Base-by-base conservation (phyloP, 2,113 vertebrate genomes). In the Ailuropoda melanoleuca region DNA sequence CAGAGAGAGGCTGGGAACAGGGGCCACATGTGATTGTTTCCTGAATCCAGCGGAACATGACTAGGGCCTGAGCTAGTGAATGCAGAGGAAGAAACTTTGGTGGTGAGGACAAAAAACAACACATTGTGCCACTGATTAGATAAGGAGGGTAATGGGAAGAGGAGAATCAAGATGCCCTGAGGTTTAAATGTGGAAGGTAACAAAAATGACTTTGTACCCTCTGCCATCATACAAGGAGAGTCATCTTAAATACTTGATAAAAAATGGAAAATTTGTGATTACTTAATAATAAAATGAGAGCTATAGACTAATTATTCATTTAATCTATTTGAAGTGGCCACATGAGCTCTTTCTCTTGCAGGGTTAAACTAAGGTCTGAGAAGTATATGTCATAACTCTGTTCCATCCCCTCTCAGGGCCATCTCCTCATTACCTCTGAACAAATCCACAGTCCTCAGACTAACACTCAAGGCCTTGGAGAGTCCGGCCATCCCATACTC, bases 61-160 rank as follows among this genome's bases (percentile, higher is more conserved):
- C 46, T n/a, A 77, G 70, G 23, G 8, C 13, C 60, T 92, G 21
- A 56, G 3, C 34, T 56, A 75, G 60, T 82, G 75, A 80, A 58
- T 37, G 29, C 14, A 81, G 23, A 89, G 34, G 43, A 94, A 87
- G 23, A 37, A 97, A 95, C 48, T 7, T 2, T 26, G 29, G 48
- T 70, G 88, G 24, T 43, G 56, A 97, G 94, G 85, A 93, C n/a
- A 95, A 97, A 92, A 96, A 64, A 34, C 58, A 93, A 72, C 15
- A 64, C 29, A 53, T 23, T 72, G 26, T 34, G 24, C 43, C 48
- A 56, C 21, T 75, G 62, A 86, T 60, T 56, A 64, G 70, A 78
- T 74, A 70, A 90, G 48, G 17, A 37, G 23, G 43, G 19, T 43
- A 53, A 91, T 43, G 19, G n/a, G 96, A 90, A 93, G n/a, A 58